Evolutionary conservation across 1,140 invertebrate species (phyloP).

Genomic region (Pachypsylla venusta): DNA sequence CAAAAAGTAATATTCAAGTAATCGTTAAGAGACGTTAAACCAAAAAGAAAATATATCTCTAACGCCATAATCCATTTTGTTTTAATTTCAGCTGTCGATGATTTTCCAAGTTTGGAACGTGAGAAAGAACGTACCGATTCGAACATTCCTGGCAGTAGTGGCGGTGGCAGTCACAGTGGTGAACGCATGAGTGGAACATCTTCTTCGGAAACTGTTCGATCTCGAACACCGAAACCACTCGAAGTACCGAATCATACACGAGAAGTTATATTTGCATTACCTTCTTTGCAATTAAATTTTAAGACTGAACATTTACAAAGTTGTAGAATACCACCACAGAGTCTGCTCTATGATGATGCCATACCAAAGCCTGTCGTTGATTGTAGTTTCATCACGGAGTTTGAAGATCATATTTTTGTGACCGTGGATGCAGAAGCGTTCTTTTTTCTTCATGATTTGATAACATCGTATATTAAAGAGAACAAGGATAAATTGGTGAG

Average conservation of each 20-base stretch:
- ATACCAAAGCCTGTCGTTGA: slow-evolving; percentile 65
- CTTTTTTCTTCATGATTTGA: slow-evolving; percentile 92
- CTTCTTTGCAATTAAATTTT: slow-evolving; percentile 77
- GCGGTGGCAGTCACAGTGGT: no score
- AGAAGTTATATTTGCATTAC: slow-evolving; percentile 90
- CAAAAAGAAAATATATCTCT: no score
- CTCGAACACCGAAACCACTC: slow-evolving; percentile 41
- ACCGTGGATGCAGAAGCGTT: slow-evolving; percentile 96
- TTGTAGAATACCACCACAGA: slow-evolving; percentile 28
- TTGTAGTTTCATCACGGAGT: slow-evolving; percentile 94
- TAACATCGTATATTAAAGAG: slow-evolving; percentile 87
- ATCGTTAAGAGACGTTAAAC: no score
- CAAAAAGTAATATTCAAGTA: no score
- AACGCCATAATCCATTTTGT: no score
- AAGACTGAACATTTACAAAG: slow-evolving; percentile 79
- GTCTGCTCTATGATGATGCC: not conserved
- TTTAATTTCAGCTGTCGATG: slow-evolving; percentile 55
- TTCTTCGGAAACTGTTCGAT: slow-evolving; percentile 27
- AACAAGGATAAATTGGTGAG: slow-evolving; percentile 65
- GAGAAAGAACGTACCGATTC: slow-evolving; percentile 35
- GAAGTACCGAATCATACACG: slow-evolving; percentile 69
- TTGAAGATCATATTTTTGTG: slow-evolving; percentile 96
- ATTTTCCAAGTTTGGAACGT: slow-evolving; percentile 71
- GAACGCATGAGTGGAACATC: no score
- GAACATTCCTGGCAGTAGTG: not conserved